These are phyloP conservation scores for Danaus plexippus DNA, from an alignment of 1,140 invertebrate species.

Conservation along the genomic window DNA sequence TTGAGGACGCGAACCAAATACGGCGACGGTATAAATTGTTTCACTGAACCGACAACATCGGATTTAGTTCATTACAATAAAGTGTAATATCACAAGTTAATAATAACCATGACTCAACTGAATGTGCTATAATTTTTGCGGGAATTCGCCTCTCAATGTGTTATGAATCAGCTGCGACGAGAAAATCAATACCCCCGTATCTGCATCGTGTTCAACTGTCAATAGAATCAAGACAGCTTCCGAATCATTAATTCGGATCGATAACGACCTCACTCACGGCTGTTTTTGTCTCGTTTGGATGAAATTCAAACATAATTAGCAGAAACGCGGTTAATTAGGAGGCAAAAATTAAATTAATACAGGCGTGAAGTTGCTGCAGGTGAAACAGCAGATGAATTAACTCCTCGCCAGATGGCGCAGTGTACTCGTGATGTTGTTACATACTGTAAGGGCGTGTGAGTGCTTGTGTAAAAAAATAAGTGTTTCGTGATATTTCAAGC, in stretches of 20 bases:
- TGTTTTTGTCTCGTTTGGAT: constrained; percentile 13
- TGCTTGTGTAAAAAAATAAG: constrained; percentile 66
- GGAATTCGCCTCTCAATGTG: constrained; percentile 32
- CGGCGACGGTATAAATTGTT: constrained; percentile 7
- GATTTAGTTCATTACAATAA: constrained; percentile 16
- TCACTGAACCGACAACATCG: constrained; percentile 7
- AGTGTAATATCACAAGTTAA: constrained; percentile 15
- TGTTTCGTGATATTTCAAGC: constrained; percentile 62
- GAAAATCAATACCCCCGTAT: constrained; percentile 56
- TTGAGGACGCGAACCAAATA: constrained; percentile 6
- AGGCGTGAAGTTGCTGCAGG: constrained; percentile 50
- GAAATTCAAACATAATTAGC: constrained; percentile 28
- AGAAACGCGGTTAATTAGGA: constrained; percentile 28
- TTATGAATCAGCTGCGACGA: constrained; percentile 52
- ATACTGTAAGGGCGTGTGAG: constrained; percentile 67
- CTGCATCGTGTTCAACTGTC: constrained; percentile 11
- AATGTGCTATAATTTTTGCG: constrained; percentile 39
- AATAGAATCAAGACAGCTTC: neutral
- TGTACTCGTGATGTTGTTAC: constrained; percentile 69
- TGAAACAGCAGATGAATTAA: constrained; percentile 35
- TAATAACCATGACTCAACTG: constrained; percentile 53
- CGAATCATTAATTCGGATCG: neutral
- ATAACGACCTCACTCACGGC: constrained; percentile 1
- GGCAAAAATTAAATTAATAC: constrained; percentile 52
- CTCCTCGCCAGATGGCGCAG: constrained; percentile 60